A percentile compares a stretch with the other conserved stretches of the same genome.
Conservation (phyloP, 2,888 invertebrate species). For the Portevinia maculata region DNA sequence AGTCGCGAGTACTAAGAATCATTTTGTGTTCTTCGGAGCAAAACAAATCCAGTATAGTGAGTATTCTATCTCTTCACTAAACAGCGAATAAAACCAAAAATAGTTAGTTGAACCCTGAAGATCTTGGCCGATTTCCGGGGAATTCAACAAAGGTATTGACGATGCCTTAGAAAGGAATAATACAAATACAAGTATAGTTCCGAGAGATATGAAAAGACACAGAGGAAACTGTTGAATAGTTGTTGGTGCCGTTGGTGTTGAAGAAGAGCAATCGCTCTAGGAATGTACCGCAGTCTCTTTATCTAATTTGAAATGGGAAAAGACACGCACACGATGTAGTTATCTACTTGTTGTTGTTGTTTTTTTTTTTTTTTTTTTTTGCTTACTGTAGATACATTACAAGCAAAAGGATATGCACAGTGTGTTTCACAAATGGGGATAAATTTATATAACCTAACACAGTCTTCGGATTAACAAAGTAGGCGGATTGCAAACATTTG, state of each 20-base stretch:
- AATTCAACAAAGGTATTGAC: constrained; percentile 37
- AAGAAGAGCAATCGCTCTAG: constrained; percentile 15
- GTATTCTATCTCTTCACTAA: constrained; percentile 22
- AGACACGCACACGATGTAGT: constrained; percentile 9
- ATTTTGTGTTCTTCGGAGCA: constrained; percentile 31
- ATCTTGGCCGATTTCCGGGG: constrained; percentile 42
- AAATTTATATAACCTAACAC: too few species aligned
- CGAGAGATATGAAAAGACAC: constrained; percentile 18
- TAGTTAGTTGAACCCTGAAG: constrained; percentile 66
- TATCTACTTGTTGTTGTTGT: background rate
- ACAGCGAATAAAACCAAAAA: constrained; percentile 54
- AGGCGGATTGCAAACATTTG: too few species aligned
- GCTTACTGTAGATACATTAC: background rate
- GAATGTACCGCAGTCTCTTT: constrained; percentile 10
- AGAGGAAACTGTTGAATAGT: constrained; percentile 4
- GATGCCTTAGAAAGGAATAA: constrained; percentile 66
- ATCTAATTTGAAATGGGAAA: constrained; percentile 18
- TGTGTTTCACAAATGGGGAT: background rate
- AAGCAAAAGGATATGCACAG: background rate
- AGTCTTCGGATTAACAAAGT: too few species aligned
- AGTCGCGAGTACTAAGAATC: constrained; percentile 11
- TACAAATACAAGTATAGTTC: constrained; percentile 30
- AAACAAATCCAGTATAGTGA: constrained; percentile 29
- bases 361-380: constrained; percentile 17
- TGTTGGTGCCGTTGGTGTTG: background rate